Evolutionary conservation across 2,113 vertebrate species (phyloP).

Genomic region (Epinephelus fuscoguttatus): DNA sequence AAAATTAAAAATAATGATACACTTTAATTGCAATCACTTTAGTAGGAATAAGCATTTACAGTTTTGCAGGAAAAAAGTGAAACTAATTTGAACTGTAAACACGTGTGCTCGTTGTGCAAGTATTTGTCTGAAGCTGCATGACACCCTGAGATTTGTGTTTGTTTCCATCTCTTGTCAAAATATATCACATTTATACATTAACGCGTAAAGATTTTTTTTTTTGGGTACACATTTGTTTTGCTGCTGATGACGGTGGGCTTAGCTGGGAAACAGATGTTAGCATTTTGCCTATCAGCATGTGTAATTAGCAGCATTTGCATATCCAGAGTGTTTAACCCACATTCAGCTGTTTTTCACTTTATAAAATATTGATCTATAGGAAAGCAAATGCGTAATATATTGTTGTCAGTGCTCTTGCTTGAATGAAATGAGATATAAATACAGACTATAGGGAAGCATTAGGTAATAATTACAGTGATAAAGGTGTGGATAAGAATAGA

Average conservation of each 20-base stretch:
- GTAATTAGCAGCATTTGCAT: conserved; percentile 87
- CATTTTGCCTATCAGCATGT: conserved; percentile 86
- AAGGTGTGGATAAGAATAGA: background rate
- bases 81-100: conserved; percentile 68
- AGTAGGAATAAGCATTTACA: conserved; percentile 9
- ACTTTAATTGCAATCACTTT: background rate
- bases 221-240: conserved; percentile 68
- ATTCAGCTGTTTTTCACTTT: conserved; percentile 67
- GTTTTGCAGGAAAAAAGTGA: conserved; percentile 47
- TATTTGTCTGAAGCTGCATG: conserved; percentile 75
- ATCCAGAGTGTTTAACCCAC: conserved; percentile 72
- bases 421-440: conserved; percentile 7
- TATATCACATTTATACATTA: conserved; percentile 79
- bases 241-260: conserved; percentile 72
- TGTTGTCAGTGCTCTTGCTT: conserved; percentile 15
- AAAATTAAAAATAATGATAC: background rate
- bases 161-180: conserved; percentile 78
- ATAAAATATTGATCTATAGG: conserved; percentile 76
- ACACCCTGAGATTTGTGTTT: conserved; percentile 71
- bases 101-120: conserved; percentile 67
- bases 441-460: background rate
- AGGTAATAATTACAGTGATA: background rate
- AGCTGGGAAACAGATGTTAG: conserved; percentile 85
- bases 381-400: conserved; percentile 43
- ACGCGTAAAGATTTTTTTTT: conserved; percentile 56